Evolutionary conservation across 2,113 vertebrate genomes (phyloP).

Genomic region (Amblyopsis rosae): DNA sequence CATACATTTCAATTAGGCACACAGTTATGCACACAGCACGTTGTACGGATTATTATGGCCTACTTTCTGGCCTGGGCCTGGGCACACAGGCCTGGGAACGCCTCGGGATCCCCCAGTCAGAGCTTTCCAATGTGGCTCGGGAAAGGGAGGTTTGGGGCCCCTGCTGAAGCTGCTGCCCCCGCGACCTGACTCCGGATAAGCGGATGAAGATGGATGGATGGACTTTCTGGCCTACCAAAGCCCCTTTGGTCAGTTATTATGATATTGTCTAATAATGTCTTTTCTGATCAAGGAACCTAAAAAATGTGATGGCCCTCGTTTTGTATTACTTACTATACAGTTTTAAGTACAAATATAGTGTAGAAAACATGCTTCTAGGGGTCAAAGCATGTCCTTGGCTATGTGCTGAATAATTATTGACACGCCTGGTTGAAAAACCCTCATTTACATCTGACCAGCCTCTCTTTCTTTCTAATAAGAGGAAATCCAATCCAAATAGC

Average conservation of each 20-base stretch:
- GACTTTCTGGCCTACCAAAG: slow-evolving; percentile 34
- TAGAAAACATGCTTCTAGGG: neutral
- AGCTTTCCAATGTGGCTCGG: too few species aligned
- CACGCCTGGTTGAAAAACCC: slow-evolving; percentile 5
- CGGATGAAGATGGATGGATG: too few species aligned
- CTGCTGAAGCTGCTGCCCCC: too few species aligned
- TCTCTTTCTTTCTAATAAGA: neutral
- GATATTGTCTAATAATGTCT: neutral
- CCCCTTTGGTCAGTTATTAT: slow-evolving; percentile 11
- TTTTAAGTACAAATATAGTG: too few species aligned
- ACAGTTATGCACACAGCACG: slow-evolving; percentile 2
- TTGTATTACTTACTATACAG: neutral
- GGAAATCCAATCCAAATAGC: slow-evolving; percentile 11
- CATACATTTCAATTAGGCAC: neutral
- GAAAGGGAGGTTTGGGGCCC: too few species aligned
- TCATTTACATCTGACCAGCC: slow-evolving; percentile 12
- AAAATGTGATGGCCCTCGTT: neutral
- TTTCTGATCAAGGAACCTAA: too few species aligned
- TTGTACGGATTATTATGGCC: slow-evolving; percentile 51
- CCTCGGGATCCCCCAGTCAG: too few species aligned
- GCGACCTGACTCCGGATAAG: too few species aligned
- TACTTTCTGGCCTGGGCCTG: slow-evolving; percentile 36
- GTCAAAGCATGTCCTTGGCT: neutral
- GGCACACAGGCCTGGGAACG: too few species aligned
- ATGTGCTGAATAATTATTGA: neutral